A percentile compares a stretch with the other conserved stretches of the same genome.
phyloP scores from a whole-genome alignment of 1,140 invertebrate genomes.

The Drosophila repletoides region DNA sequence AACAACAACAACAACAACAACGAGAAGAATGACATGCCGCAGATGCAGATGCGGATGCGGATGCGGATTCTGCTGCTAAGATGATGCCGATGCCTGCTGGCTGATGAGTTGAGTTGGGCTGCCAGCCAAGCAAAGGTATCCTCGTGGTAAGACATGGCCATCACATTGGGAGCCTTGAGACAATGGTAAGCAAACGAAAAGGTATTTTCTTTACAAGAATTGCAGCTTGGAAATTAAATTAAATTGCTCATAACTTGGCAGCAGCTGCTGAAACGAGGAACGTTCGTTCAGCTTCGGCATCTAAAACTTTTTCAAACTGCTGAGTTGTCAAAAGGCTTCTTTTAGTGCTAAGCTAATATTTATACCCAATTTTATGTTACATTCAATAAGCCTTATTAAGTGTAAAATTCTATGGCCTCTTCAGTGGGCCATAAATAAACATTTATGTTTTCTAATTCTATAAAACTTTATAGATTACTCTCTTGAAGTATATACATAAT shows the following conservation, averaged over 20 bases:
- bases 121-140: constrained; percentile 2
- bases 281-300: neutral
- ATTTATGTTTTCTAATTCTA: no score
- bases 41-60: constrained; percentile 9
- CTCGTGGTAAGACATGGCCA: constrained; percentile 24
- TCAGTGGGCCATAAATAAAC: constrained; percentile 3
- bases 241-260: constrained; percentile 40
- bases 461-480: no score
- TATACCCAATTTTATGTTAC: neutral
- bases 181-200: constrained; percentile 16
- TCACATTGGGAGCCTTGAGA: constrained; percentile 14
- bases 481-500: no score
- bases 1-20: constrained; percentile 42
- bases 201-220: constrained; percentile 35
- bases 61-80: constrained; percentile 6
- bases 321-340: neutral
- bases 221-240: constrained; percentile 60
- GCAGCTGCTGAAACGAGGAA: constrained; percentile 6
- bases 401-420: neutral
- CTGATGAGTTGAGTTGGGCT: constrained; percentile 33
- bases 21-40: constrained; percentile 5
- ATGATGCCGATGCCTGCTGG: constrained; percentile 22
- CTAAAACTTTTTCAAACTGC: constrained; percentile 1
- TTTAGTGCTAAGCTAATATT: constrained; percentile 3
- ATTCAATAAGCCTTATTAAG: neutral